Conservation (phyloP, 2,113 vertebrate species). For the Ranitomeya imitator region DNA sequence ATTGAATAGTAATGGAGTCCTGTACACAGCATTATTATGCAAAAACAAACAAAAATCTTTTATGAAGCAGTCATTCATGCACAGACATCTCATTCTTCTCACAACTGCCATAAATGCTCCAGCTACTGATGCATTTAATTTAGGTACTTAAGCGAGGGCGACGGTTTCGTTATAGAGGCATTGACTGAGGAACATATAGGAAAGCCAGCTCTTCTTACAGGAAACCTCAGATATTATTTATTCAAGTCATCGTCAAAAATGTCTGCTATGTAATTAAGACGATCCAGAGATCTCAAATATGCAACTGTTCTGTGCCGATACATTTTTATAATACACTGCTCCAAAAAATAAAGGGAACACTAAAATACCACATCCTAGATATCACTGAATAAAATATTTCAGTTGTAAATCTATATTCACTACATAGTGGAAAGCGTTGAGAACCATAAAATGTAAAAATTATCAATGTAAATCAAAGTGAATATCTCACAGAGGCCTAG, state of each 20-base stretch:
- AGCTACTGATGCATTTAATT: slow-evolving; percentile 44
- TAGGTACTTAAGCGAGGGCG: slow-evolving; percentile 41
- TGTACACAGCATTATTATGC: slow-evolving; percentile 59
- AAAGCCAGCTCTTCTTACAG: not conserved
- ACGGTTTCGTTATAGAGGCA: slow-evolving; percentile 39
- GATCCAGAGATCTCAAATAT: not conserved
- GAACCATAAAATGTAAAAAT: no score
- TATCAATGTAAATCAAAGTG: no score
- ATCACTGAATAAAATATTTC: no score
- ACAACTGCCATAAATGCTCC: slow-evolving; percentile 34
- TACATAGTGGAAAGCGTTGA: no score
- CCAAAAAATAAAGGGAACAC: no score
- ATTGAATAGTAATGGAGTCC: slow-evolving; percentile 59
- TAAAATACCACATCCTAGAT: no score
- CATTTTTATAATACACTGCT: no score
- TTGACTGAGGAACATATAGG: not conserved
- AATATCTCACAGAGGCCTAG: no score
- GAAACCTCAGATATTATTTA: not conserved
- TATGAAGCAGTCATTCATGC: slow-evolving; percentile 49
- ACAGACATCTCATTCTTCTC: slow-evolving; percentile 53
- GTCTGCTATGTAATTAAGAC: not conserved
- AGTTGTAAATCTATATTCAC: no score
- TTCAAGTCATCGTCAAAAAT: not conserved
- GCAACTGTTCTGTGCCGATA: no score
- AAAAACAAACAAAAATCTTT: slow-evolving; percentile 57